Evolutionary conservation across 2,113 vertebrate genomes (phyloP), one percentile per base, ranked within the genome.

Genomic region (Hemiprocne comata): DNA sequence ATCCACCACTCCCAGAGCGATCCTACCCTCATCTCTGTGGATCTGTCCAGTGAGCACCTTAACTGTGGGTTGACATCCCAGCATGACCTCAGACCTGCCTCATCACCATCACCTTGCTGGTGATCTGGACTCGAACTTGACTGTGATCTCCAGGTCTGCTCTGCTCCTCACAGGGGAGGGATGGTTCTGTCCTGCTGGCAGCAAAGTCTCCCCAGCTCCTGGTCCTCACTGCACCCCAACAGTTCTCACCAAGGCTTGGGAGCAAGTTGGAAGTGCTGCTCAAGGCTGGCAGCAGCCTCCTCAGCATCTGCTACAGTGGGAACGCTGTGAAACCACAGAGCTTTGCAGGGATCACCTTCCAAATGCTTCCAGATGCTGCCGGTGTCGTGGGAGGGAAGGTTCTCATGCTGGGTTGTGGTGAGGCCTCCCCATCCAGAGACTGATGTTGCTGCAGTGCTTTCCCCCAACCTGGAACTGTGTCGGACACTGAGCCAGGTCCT

Each of bases 291-390:
- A 83, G 66, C 36, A 85, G 55, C 83, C 36, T 65, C 2, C 4
- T 17, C 66, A 82, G 53, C 84, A 89, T 82, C 87, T 89, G 90
- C 80, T 83, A 3, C n/a, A 67, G 54, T 1, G 6, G 58, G 77
- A 60, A 60, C 84, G 69, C 81, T 89, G 85, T 71, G 77, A 91
- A 95, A 69, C 77, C 81, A 55, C 73, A 89, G 50, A 76, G 70
- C 50, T 85, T 73, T 69, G 50, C 64, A n/a, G 65, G 34, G 69
- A 87, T 81, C 85, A 76, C 60, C 93, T 93, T 73, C 81, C 69
- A 77, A 95, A 70, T 1, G 5, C 69, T 53, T 92, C 64, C 85
- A 95, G 91, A 55, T 3, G 8, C 31, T 74, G 50, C 33, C 8
- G 11, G 64, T 72, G 62, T 36, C 0, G 0, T 72, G 69, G 73